These are phyloP conservation scores for Apodemus sylvaticus DNA, from an alignment of 2,113 vertebrate genomes.

Conservation along the genomic window DNA sequence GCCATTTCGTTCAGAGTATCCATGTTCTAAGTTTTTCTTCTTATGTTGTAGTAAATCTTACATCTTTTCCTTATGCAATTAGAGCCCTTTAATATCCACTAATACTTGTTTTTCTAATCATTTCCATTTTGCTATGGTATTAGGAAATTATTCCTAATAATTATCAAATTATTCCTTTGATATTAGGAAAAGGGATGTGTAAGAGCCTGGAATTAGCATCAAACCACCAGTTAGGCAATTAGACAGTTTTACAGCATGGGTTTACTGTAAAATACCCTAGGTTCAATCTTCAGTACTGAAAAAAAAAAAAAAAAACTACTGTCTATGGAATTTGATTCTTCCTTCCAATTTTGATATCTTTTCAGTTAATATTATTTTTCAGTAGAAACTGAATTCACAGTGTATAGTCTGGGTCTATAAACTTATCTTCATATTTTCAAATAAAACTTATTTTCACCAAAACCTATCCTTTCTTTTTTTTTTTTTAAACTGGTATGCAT, in stretches of 20 bases:
- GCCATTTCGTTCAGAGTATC: background rate
- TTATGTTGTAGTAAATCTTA: background rate
- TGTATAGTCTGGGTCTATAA: background rate
- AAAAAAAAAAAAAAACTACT: background rate
- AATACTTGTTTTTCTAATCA: background rate
- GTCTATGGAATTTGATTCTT: background rate
- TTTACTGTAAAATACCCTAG: background rate
- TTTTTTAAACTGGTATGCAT: background rate
- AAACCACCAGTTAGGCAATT: background rate
- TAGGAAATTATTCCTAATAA: no score
- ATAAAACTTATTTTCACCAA: background rate
- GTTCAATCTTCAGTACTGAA: background rate
- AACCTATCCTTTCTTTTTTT: background rate
- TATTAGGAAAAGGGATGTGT: background rate
- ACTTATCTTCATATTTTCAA: constrained; percentile 6
- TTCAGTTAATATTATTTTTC: background rate
- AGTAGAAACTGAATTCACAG: constrained; percentile 9
- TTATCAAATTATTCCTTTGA: no score
- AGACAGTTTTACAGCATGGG: background rate
- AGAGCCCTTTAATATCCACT: background rate
- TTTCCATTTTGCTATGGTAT: background rate
- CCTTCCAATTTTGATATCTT: background rate
- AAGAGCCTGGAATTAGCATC: background rate
- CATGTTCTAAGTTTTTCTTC: background rate
- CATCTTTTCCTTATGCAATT: background rate